Conservation (phyloP, 1,140 invertebrate genomes). For the roundworm (Caenorhabditis elegans) region WBcel235 BX284602.5:9060001-9060500, state of each 20-base stretch:
- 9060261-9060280: constrained; percentile 20
- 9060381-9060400: constrained; percentile 27
- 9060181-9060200: too few species aligned
- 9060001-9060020: constrained; percentile 38
- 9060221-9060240: background rate
- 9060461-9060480: constrained; percentile 20
- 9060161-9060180: too few species aligned
- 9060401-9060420: background rate
- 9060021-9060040: constrained; percentile 25
- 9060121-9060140: too few species aligned
- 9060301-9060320: constrained; percentile 21
- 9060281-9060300: constrained; percentile 30
- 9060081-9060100: constrained; percentile 35
- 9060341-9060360: background rate
- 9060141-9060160: too few species aligned
- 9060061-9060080: constrained; percentile 38
- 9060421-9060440: background rate
- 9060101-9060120: too few species aligned
- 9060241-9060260: background rate
- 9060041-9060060: constrained; percentile 34
- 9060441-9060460: background rate
- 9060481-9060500: background rate
- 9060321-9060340: constrained; percentile 19
- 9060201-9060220: background rate
- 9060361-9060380: constrained; percentile 28